A percentile compares a stretch with the other conserved stretches of the same genome.
Conservation (phyloP, 2,888 invertebrate genomes). For the Lycia hirtaria region DNA sequence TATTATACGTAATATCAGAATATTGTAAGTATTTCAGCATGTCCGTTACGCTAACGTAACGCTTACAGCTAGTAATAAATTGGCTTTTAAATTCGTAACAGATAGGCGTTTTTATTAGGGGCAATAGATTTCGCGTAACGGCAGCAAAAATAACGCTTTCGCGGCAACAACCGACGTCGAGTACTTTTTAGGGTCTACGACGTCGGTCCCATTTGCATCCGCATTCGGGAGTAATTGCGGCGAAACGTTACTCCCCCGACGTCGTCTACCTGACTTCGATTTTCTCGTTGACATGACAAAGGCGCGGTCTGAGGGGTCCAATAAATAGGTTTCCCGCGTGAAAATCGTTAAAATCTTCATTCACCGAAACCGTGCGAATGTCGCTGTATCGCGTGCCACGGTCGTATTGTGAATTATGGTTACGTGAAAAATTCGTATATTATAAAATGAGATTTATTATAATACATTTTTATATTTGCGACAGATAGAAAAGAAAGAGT, state of each 20-base stretch:
- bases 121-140: constrained; percentile 79
- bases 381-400: constrained; percentile 52
- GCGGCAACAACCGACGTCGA: constrained; percentile 64
- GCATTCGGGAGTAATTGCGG: constrained; percentile 80
- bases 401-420: background rate
- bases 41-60: constrained; percentile 51
- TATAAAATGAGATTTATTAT: background rate
- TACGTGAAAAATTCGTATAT: background rate
- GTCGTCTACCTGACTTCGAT: constrained; percentile 77
- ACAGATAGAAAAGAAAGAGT: too few species aligned
- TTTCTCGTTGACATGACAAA: constrained; percentile 80
- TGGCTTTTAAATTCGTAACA: constrained; percentile 73
- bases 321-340: constrained; percentile 75
- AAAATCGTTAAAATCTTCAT: constrained; percentile 74
- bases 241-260: constrained; percentile 67
- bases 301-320: constrained; percentile 81
- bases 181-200: constrained; percentile 73
- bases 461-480: too few species aligned
- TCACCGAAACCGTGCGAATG: constrained; percentile 46
- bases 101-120: constrained; percentile 79
- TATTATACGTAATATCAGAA: constrained; percentile 30
- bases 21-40: constrained; percentile 47
- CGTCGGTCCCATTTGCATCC: constrained; percentile 78
- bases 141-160: constrained; percentile 78
- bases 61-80: constrained; percentile 67